These are phyloP conservation scores for Molossus molossus DNA, from an alignment of 2,797 vertebrate species.

Conservation along the genomic window DNA sequence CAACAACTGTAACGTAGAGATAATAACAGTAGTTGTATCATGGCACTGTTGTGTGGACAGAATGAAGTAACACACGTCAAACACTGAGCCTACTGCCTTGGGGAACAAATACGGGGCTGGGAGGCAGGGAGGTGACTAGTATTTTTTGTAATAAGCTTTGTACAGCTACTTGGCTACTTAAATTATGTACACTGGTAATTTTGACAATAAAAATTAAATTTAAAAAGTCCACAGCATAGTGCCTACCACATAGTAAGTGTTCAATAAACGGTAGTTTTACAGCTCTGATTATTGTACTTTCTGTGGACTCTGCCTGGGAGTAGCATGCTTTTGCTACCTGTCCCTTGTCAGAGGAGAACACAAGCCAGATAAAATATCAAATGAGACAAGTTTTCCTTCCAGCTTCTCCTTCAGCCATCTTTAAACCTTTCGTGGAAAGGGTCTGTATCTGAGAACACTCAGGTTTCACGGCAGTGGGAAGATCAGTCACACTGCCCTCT, in stretches of 20 bases:
- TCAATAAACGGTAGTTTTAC: not conserved
- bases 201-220: constrained; percentile 43
- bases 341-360: not conserved
- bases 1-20: not conserved
- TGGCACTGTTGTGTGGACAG: not conserved
- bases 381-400: not conserved
- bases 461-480: not conserved
- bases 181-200: not conserved
- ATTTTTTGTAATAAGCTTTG: not conserved
- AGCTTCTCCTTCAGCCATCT: not conserved
- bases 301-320: not conserved
- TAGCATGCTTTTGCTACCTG: not conserved
- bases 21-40: not conserved
- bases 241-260: not conserved
- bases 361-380: not conserved
- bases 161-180: not conserved
- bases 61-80: not conserved
- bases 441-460: not conserved
- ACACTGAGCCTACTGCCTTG: not conserved
- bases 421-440: constrained; percentile 7
- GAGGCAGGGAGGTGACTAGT: not conserved
- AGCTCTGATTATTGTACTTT: not conserved
- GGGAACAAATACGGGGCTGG: not conserved
- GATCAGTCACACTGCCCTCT: not conserved
- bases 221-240: constrained; percentile 13